A percentile compares a stretch with the other conserved stretches of the same genome.
Conservation (phyloP, 2,888 invertebrate genomes). For the Lamellibrachia columna region DNA sequence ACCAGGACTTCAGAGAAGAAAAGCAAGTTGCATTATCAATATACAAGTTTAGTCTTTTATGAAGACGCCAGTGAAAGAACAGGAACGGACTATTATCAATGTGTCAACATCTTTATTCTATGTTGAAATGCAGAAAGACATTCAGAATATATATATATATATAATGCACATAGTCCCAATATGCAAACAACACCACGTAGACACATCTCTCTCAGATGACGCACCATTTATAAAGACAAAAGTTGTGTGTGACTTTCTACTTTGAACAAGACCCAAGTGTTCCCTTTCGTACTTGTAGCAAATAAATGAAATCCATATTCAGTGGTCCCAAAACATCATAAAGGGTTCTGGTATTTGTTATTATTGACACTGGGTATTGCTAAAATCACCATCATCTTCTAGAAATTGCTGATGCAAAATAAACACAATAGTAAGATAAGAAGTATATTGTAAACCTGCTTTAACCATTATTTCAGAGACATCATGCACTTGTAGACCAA, state of each 20-base stretch:
- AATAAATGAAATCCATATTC: background rate
- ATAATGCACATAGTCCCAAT: background rate
- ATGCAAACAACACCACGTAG: background rate
- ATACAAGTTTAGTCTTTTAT: too few relatives aligned
- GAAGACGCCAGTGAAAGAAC: too few relatives aligned
- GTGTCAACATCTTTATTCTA: background rate
- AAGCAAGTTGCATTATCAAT: too few relatives aligned
- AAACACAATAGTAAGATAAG: background rate
- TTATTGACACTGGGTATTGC: background rate
- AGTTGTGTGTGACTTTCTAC: background rate
- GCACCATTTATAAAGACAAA: background rate
- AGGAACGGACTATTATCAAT: background rate
- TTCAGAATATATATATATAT: background rate
- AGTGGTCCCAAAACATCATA: background rate
- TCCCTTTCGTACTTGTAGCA: background rate
- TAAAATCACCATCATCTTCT: background rate
- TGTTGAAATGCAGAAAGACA: background rate
- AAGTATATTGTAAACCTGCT: background rate
- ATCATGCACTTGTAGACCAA: background rate
- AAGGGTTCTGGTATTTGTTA: background rate
- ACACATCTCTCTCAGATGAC: too few relatives aligned
- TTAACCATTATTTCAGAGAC: background rate
- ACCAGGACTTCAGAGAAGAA: too few relatives aligned
- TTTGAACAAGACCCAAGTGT: background rate
- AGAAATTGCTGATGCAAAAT: background rate